Percentiles rank a stretch among this genome's conserved stretches.
phyloP scores from a whole-genome alignment of 2,888 invertebrate species.

The Willowsia nigromaculata region DNA sequence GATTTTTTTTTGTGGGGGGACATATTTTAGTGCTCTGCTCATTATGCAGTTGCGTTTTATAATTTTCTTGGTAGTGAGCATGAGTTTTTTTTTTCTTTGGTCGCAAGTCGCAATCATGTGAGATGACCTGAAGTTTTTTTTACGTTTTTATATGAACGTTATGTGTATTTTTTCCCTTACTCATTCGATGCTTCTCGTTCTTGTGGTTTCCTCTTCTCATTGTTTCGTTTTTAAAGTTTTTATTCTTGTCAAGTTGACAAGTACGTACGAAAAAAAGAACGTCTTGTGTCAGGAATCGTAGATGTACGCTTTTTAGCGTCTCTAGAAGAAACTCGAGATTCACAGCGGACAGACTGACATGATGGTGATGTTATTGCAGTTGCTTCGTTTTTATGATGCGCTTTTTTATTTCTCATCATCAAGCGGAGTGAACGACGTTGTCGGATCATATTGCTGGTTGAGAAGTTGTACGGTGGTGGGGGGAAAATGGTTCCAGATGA shows the following conservation, averaged over 20 bases:
- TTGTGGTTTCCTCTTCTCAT: slow-evolving; percentile 67
- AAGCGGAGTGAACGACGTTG: not conserved
- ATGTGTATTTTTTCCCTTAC: no score
- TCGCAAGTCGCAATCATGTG: not conserved
- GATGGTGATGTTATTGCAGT: slow-evolving; percentile 27
- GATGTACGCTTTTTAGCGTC: not conserved
- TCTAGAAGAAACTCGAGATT: slow-evolving; percentile 15
- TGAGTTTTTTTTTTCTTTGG: not conserved
- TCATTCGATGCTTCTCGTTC: no score
- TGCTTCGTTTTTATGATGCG: slow-evolving; percentile 31
- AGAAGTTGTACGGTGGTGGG: not conserved
- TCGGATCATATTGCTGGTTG: slow-evolving; percentile 9
- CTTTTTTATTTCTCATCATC: slow-evolving; percentile 15
- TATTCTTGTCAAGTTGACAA: slow-evolving; percentile 41
- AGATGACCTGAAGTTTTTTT: slow-evolving; percentile 42
- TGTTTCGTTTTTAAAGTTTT: slow-evolving; percentile 44
- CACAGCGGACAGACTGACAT: not conserved
- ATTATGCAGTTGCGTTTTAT: slow-evolving; percentile 5
- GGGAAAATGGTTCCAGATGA: slow-evolving; percentile 76
- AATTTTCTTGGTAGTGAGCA: slow-evolving; percentile 32
- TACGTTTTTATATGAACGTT: no score
- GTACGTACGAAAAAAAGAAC: slow-evolving; percentile 34
- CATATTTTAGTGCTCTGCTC: not conserved
- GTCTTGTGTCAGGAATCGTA: not conserved
- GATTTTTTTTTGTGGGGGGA: not conserved